Base-by-base conservation (phyloP, 2,113 vertebrate species). In the Rhynchopsitta pachyrhyncha region DNA sequence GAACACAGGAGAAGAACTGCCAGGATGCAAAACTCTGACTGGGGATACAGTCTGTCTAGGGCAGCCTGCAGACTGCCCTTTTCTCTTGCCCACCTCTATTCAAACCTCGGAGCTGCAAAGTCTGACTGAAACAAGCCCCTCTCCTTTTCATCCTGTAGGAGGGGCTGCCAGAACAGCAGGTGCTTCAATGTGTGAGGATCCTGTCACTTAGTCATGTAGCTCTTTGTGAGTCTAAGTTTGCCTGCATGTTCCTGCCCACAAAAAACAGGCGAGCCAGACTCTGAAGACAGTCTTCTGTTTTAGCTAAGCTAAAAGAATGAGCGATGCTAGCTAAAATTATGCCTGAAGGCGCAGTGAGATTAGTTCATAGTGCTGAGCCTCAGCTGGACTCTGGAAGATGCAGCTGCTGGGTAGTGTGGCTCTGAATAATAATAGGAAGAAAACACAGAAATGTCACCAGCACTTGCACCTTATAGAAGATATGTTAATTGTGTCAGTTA, bases 361-460 rank as follows among this genome's bases (percentile, higher is more conserved):
- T 94, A 95, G 93, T 94, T 97, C 77, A 63, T 50, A 90, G 84
- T 49, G 76, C 85, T 82, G 83, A 96, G 88, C 70, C 86, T 93
- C 93, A 96, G 92, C 88, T 95, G 93, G 88, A 82, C 91, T 82
- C 86, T 95, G 93, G 91, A 94, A 95, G 78, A 62, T 96, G 93
- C 94, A 96, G 95, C 84, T 93, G 89, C 92, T 91, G 84, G 63
- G 59, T 87, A 91, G 88, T 53, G 53, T 92, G 93, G 86, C 64
- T 94, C 50, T 92, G 92, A 92, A 94, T 93, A 94, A 82, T 86
- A 96, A 95, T 52, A 77, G 67, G 74, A 73, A 59, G 67, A 87
- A 91, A 94, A 67, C 44, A 90, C 37, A 85, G 49, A 92, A 73
- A 70, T 90, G 83, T 87, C 96, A 80, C 41, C 66, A 59, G 44